A percentile compares a stretch with the other conserved stretches of the same genome.
These are phyloP conservation scores for Lepeophtheirus nordmannii DNA, from an alignment of 2,888 invertebrate genomes.

Conservation along the genomic window DNA sequence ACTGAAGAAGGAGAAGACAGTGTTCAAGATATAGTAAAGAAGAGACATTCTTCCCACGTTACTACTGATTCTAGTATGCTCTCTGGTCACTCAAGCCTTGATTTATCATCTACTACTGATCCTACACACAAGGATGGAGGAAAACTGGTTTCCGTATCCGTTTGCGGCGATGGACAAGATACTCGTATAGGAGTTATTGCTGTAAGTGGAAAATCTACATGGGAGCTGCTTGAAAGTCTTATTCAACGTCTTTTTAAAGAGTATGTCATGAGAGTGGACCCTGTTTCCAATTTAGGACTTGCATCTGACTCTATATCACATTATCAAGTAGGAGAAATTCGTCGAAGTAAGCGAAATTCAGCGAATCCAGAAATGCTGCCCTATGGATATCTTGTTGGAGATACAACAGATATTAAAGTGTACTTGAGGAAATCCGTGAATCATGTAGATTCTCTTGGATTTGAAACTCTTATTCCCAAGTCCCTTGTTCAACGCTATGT, in stretches of 20 bases:
- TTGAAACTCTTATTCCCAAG: constrained; percentile 88
- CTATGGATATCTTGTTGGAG: constrained; percentile 77
- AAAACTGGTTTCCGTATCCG: constrained; percentile 36
- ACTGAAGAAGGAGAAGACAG: background rate
- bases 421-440: constrained; percentile 50
- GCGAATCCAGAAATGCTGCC: constrained; percentile 66
- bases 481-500: constrained; percentile 86
- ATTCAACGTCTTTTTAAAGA: constrained; percentile 86
- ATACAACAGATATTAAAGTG: constrained; percentile 39
- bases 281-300: constrained; percentile 68
- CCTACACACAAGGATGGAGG: constrained; percentile 32
- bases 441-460: constrained; percentile 79
- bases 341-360: constrained; percentile 30
- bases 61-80: constrained; percentile 6
- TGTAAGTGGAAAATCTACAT: constrained; percentile 79
- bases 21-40: background rate
- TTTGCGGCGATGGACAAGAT: constrained; percentile 38
- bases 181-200: constrained; percentile 66
- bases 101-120: constrained; percentile 26
- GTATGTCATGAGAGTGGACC: constrained; percentile 79
- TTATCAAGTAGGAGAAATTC: constrained; percentile 72
- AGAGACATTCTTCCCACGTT: constrained; percentile 8
- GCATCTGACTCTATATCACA: constrained; percentile 73
- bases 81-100: constrained; percentile 22
- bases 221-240: constrained; percentile 83